Conservation (phyloP, 2,888 invertebrate genomes). For the Cosmorhoe ocellata region DNA sequence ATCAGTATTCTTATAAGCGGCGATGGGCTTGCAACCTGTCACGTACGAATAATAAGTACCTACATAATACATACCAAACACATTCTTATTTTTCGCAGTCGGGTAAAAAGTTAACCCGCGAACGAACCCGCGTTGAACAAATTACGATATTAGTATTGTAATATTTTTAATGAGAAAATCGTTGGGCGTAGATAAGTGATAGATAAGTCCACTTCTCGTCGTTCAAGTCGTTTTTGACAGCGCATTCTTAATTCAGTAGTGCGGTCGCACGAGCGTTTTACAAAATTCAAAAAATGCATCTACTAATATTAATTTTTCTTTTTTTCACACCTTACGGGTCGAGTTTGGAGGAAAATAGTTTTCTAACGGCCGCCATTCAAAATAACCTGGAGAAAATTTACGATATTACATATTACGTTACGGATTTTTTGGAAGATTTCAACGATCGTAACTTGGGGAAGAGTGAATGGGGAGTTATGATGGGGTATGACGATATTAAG, state of each 20-base stretch:
- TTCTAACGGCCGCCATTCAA: conserved; percentile 41
- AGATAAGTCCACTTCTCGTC: too few relatives aligned
- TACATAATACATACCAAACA: too few relatives aligned
- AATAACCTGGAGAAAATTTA: conserved; percentile 44
- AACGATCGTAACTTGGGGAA: conserved; percentile 60
- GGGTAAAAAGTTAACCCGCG: too few relatives aligned
- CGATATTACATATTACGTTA: conserved; percentile 41
- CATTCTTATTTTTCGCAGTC: too few relatives aligned
- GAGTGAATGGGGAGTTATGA: conserved; percentile 54
- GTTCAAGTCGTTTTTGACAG: background rate
- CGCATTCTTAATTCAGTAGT: conserved; percentile 44
- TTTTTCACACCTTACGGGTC: conserved; percentile 17
- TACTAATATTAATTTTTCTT: conserved; percentile 31
- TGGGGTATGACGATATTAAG: conserved; percentile 62
- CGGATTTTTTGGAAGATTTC: conserved; percentile 53
- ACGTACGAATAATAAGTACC: too few relatives aligned
- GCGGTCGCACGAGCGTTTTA: conserved; percentile 39
- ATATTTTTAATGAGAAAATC: too few relatives aligned
- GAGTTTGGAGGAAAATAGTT: conserved; percentile 23
- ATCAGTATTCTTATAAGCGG: too few relatives aligned
- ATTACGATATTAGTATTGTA: too few relatives aligned
- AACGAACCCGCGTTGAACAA: too few relatives aligned
- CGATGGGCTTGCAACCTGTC: too few relatives aligned
- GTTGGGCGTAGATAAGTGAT: too few relatives aligned
- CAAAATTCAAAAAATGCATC: conserved; percentile 33